Base-by-base conservation (phyloP, 37 sponge, comb jelly and placozoan species). In the Oopsacas minuta region DNA sequence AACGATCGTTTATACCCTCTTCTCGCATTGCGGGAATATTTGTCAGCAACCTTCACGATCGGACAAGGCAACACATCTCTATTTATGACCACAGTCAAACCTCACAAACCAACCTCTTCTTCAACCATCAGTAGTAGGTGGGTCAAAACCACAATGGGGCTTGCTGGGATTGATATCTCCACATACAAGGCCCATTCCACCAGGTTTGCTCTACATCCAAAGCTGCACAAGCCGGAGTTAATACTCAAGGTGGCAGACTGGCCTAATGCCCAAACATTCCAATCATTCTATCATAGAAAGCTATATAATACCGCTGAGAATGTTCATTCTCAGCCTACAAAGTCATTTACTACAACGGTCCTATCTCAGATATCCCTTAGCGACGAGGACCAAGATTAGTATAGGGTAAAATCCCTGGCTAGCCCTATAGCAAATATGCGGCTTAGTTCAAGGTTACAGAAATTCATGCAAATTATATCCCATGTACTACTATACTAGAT, bases 61-160 rank as follows among this genome's bases (percentile, higher is more conserved):
- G 15, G 49, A 42, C 12, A 42, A 8, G 15, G 15, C 8, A 8
- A 10, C 69, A 34, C 28, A 23, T 38, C 81, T 34, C 46, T 37
- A 52, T 86, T 52, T 37, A 83, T 87, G 36, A 36, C 88, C 0
- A 0, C 39, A 0, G 37, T 69, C 0, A 3, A 69, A 39, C 88
- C 88, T 0, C 88, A 87, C 46, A 37, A 84, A n/a, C 88, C 84
- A n/a, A 49, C 83, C 0, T 37, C 83, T 0, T 81, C 87, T 10
- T 1, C 83, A 34, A 34, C 81, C 5, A 52, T 87, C 36, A 84
- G 81, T 42, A 42, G 49, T 8, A 52, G 84, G 7, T 87, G 88
- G 81, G 28, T 89, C 1, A 89, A 83, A 42, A 36, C 69, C 1
- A 37, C 83, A 0, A 39, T 85, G 81, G 83, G 38, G 22, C 39